Evolutionary conservation across 1,140 invertebrate species (phyloP), one percentile per base, ranked within the genome.

Genomic region (Arion vulgaris): DNA sequence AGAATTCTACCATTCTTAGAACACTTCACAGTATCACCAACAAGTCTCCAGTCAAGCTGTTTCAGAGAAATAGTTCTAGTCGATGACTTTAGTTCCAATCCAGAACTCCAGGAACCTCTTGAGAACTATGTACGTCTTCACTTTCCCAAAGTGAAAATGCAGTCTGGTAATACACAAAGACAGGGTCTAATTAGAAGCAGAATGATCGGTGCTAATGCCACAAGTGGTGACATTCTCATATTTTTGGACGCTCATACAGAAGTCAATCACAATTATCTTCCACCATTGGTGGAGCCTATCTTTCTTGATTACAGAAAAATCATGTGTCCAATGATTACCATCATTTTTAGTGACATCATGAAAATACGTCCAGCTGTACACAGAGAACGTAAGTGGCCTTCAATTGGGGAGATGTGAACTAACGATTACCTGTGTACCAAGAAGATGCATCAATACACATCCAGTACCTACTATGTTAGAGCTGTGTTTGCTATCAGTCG

Each of bases 261-360:
- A n/a, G 71, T 72, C 5, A 72, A 72, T 45, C 17, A 72, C 71
- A 72, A 72, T 23, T 72, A 72, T n/a, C 71, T 72, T 2, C 71
- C 71, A 0, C 71, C 71, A 4, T 19, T 72, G 7, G 1, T 72
- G 7, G 71, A 72, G 19, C 36, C 36, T 13, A 72, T 72, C 1
- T 11, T 72, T 39, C n/a, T 72, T 11, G 39, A 72, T 23, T 72
- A 39, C 26, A 72, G 38, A 41, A 45, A 36, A 1, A 72, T 72
- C 36, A 19, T 19, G 2, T 72, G 71, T 19, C 71, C 71, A 7
- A 41, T 19, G 4, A 23, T 57, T 15, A 19, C 9, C n/a, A n/a
- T n/a, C n/a, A n/a, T n/a, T n/a, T n/a, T n/a, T n/a, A n/a, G n/a
- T n/a, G n/a, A n/a, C n/a, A n/a, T n/a, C n/a, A n/a, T n/a, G n/a